Conservation (phyloP, 2,888 invertebrate genomes). For the Rotaria sp. region DNA sequence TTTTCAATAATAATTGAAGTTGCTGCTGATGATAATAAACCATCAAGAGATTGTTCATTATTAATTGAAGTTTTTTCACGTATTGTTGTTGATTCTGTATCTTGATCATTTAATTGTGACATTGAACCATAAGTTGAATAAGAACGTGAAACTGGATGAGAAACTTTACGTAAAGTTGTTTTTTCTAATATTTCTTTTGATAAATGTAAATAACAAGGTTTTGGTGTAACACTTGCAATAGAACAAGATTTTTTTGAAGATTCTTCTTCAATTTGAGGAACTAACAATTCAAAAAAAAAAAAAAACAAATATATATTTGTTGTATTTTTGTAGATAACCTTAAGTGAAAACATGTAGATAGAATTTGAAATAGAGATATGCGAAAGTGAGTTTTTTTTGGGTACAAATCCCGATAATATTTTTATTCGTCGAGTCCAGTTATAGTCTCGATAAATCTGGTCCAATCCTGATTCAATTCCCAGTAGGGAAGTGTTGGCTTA, state of each 20-base stretch:
- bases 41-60: neutral
- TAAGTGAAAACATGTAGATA: too few species aligned
- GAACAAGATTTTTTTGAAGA: neutral
- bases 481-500: too few species aligned
- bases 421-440: too few species aligned
- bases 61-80: neutral
- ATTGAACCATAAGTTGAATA: constrained; percentile 9
- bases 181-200: neutral
- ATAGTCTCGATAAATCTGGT: too few species aligned
- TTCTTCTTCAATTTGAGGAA: neutral
- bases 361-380: too few species aligned
- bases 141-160: neutral
- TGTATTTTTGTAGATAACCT: too few species aligned
- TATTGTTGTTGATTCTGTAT: neutral
- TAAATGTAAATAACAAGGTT: neutral
- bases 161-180: neutral
- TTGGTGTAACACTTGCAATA: neutral
- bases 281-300: neutral
- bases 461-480: too few species aligned
- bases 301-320: too few species aligned
- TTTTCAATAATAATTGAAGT: neutral
- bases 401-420: too few species aligned
- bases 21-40: neutral
- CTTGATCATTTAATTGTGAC: neutral
- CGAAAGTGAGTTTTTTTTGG: too few species aligned